Percentiles rank a stretch among this genome's conserved stretches.
These are phyloP conservation scores for Epinephelus coioides DNA, from an alignment of 2,797 vertebrate genomes.

Conservation along the genomic window DNA sequence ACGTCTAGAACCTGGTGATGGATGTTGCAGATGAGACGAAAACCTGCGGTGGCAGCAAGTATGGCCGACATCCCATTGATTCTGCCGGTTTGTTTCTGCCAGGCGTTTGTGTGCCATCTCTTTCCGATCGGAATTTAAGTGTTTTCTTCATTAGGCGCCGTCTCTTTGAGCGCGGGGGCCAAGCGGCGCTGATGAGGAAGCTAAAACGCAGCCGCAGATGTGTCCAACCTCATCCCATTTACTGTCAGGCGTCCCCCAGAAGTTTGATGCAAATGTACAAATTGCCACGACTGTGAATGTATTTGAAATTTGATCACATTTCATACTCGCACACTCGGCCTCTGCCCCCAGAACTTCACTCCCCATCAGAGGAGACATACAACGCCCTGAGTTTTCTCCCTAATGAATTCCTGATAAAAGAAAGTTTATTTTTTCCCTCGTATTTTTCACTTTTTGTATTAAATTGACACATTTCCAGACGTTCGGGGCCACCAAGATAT, in stretches of 20 bases:
- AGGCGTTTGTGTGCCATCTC: slow-evolving; percentile 71
- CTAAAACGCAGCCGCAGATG: slow-evolving; percentile 77
- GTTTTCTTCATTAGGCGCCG: slow-evolving; percentile 88
- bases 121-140: slow-evolving; percentile 86
- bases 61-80: neutral
- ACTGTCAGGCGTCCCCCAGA: slow-evolving; percentile 54
- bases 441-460: slow-evolving; percentile 68
- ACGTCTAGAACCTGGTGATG: slow-evolving; percentile 8
- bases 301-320: slow-evolving; percentile 82
- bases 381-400: slow-evolving; percentile 46
- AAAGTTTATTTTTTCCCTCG: slow-evolving; percentile 65
- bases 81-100: slow-evolving; percentile 11
- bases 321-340: slow-evolving; percentile 58
- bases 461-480: slow-evolving; percentile 65
- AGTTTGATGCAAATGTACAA: slow-evolving; percentile 75
- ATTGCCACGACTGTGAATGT: slow-evolving; percentile 74
- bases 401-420: slow-evolving; percentile 81
- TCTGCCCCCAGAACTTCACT: slow-evolving; percentile 61
- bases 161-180: slow-evolving; percentile 88
- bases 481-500: slow-evolving; percentile 44
- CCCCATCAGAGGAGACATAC: slow-evolving; percentile 37
- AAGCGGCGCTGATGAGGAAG: slow-evolving; percentile 87
- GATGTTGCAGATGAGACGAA: slow-evolving; percentile 5
- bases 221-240: slow-evolving; percentile 73
- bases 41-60: slow-evolving; percentile 1